Evolutionary conservation across 2,797 vertebrate species (phyloP), one percentile per base, ranked within the genome.

Genomic region (Myripristis jacobus): DNA sequence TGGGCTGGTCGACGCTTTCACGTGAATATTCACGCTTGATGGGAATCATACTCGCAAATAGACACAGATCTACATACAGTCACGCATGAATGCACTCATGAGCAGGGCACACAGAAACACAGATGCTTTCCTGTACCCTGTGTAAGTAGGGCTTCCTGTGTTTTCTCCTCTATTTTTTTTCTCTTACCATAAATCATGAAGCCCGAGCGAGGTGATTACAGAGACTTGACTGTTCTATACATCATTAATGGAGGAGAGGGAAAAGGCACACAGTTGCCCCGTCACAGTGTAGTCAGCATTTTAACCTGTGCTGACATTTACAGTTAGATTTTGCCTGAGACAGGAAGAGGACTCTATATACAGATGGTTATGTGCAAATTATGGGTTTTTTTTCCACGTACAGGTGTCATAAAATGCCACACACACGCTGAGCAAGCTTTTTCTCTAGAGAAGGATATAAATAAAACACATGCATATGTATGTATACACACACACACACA

Each of bases 271-370:
- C 85, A 82, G 89, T 86, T 91, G 89, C 87, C 80, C 79, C 5
- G 89, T 89, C 89, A 89, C 3, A 61, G 80, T 86, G 83, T 68
- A 88, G 89, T 93, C 92, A 91, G 90, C 88, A 76, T 77, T 89
- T 87, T 84, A 89, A 92, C 89, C 89, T 71, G 57, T 83, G 89
- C 88, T 91, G 89, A 92, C 86, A 85, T 83, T 85, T 84, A 87
- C 84, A 84, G 75, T 90, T 85, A 36, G 81, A 79, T 85, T 77
- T 81, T 83, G 88, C 86, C 80, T 46, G 79, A 84, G 84, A 86
- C 72, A 24, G 76, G 62, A 76, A 75, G 56, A 68, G 83, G 81
- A 86, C 72, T 74, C 80, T 66, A 38, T 66, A 64, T 77, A 81
- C 89, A 87, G 85, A 88, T 80, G 87, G 83, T 79, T 57, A 29